Base-by-base conservation (phyloP, 2,113 vertebrate species). In the Jaculus jaculus region DNA sequence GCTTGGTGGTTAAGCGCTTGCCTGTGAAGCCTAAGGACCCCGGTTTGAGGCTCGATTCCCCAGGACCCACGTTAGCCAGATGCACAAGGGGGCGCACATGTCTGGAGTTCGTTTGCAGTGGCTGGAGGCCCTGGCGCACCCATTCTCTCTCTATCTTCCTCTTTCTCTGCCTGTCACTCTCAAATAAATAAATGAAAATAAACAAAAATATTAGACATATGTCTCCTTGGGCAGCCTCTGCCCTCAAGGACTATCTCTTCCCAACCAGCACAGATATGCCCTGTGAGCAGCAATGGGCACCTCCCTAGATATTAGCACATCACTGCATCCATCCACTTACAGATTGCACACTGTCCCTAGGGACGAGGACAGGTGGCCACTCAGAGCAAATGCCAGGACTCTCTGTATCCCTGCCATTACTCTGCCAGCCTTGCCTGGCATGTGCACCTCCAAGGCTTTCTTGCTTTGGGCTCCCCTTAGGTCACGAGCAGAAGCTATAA, bases 211-310 rank as follows among this genome's bases (percentile, higher is more conserved):
- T 15, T 13, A 6, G 69, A 21, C 18, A 39, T 24, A 74, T 16
- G 16, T 26, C 61, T 66, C 66, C 39, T 17, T 30, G 79, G 42
- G 66, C 0, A 8, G 8, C 30, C 6, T 6, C 34, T 23, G 3
- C 12, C 42, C 54, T 2, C 39, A n/a, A 42, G 54, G 47, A 66
- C 39, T 51, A 2, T 21, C 68, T 26, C 63, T 32, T 42, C 7
- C 30, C 16, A 0, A 18, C 51, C 24, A 17, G 30, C 2, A 15
- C 47, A 65, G 47, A 18, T 0, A 1, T 10, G 2, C 15, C 3
- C 39, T 4, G 4, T 7, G 3, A 30, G 10, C 23, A 68, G 47
- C 91, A 47, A 0, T 10, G 21, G 42, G 54, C 20, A 15, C 54
- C 61, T 72, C 18, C 63, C 7, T 0, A 39, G 54, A 17, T 3